Base-by-base conservation (phyloP, 2,888 invertebrate species). In the Baccha elongata region DNA sequence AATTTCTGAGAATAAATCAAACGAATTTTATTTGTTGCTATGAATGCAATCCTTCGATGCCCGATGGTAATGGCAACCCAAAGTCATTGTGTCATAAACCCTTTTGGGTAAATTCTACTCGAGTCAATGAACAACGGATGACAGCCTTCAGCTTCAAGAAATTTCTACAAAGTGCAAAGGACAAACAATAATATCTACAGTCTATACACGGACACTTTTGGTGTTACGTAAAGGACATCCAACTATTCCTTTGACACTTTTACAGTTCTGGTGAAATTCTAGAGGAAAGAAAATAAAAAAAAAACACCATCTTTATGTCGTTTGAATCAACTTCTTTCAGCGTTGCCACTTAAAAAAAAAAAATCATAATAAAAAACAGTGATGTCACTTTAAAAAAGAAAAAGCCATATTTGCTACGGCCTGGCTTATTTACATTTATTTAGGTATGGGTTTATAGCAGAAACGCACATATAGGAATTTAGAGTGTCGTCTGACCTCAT, bases 51-150 rank as follows among this genome's bases (percentile, higher is more conserved):
- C 13, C 44, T 23, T n/a, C n/a, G n/a, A n/a, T n/a, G n/a, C n/a
- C n/a, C 11, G 37, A 40, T 46, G 48, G 44, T 53, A 58, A 67
- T 53, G 42, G 23, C 58, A 37, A 29, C n/a, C 65, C 65, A 53
- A 53, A 67, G 81, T 40, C 81, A 69, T 74, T 80, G 64, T 74
- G 52, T 71, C 64, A 75, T 75, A 71, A 75, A 55, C 44, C 46
- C 67, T 71, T 58, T 74, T 21, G 53, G 75, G 32, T 72, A 26
- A 53, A 65, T 75, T 53, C 37, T 17, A 52, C 32, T 60, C 71
- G 10, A 55, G 35, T 35, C 73, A 75, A 53, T 67, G 75, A 71
- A 67, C 75, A 75, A 52, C 58, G 68, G 60, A 74, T 58, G 69
- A 80, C 80, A 75, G 71, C 65, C 65, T 72, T 40, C n/a, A 48